phyloP scores from a whole-genome alignment of 2,797 vertebrate genomes.

The Falco cherrug region DNA sequence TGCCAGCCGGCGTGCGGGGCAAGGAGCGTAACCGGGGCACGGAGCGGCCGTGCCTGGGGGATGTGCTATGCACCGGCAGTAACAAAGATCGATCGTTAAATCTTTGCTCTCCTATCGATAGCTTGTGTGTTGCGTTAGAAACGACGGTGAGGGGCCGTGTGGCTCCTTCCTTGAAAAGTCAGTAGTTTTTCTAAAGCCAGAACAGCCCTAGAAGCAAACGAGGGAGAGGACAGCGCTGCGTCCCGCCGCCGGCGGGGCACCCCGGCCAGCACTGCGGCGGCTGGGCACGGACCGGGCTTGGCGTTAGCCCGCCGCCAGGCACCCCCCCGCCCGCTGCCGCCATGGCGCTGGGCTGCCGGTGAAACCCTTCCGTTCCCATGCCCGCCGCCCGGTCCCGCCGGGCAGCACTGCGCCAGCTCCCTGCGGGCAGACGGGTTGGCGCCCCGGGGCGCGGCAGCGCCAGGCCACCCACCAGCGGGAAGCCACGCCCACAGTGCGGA shows the following conservation, averaged over 20 bases:
- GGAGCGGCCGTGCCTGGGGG: no score
- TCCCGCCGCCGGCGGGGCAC: neutral
- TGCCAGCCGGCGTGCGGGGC: no score
- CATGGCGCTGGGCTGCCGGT: no score
- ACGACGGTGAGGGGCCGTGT: no score
- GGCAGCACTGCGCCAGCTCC: no score
- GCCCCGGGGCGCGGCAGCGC: fast-evolving
- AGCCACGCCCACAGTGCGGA: neutral
- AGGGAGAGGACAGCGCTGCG: no score
- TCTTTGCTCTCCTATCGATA: fast-evolving
- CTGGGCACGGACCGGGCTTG: neutral
- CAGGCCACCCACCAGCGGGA: fast-evolving
- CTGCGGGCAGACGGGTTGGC: no score
- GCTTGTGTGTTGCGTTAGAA: fast-evolving
- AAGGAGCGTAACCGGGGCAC: neutral
- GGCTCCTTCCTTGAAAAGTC: neutral
- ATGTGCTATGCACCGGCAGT: fast-evolving
- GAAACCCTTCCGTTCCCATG: no score
- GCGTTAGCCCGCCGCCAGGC: neutral
- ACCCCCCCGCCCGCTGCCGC: no score
- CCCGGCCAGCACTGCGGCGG: no score
- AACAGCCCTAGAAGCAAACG: neutral
- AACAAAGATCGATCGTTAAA: neutral
- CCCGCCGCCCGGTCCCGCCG: no score
- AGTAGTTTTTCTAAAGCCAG: neutral